These are phyloP conservation scores for Drosophila ironensis DNA, from an alignment of 1,140 invertebrate species.

Conservation along the genomic window DNA sequence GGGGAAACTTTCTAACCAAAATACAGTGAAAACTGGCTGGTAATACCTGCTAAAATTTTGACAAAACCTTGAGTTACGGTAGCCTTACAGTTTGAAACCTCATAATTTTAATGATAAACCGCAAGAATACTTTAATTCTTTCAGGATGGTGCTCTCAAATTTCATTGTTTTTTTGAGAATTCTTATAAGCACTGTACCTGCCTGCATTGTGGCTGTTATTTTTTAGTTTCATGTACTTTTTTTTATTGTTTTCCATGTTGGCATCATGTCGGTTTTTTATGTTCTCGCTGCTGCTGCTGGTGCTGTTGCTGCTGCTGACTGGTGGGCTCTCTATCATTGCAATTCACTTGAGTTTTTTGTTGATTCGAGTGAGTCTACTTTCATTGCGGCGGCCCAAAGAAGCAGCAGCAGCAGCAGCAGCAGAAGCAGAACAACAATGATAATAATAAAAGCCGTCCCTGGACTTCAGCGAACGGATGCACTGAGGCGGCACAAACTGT, in stretches of 20 bases:
- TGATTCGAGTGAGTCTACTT: conserved; percentile 37
- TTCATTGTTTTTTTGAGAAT: neutral
- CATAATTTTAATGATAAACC: too few species aligned
- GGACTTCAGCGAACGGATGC: conserved; percentile 56
- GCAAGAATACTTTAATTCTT: too few species aligned
- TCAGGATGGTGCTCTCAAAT: too few species aligned
- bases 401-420: too few species aligned
- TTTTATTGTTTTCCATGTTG: conserved; percentile 30
- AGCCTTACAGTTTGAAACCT: too few species aligned
- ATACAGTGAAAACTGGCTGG: too few species aligned
- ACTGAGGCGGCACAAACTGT: conserved; percentile 71
- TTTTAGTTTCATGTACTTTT: conserved; percentile 31
- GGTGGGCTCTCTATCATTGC: conserved; percentile 59
- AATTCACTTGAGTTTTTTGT: conserved; percentile 61
- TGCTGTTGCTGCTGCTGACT: conserved; percentile 33
- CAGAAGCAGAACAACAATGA: conserved; percentile 28
- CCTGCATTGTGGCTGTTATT: conserved; percentile 12
- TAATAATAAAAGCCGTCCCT: conserved; percentile 56
- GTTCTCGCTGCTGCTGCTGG: conserved; percentile 26
- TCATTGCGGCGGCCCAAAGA: conserved; percentile 31
- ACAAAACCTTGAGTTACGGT: too few species aligned
- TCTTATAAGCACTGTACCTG: conserved; percentile 62
- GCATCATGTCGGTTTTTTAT: conserved; percentile 45
- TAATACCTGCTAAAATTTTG: too few species aligned
- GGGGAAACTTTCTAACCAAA: too few species aligned